These are phyloP conservation scores for Lucifuga dentata DNA, from an alignment of 2,113 vertebrate genomes.

Conservation along the genomic window DNA sequence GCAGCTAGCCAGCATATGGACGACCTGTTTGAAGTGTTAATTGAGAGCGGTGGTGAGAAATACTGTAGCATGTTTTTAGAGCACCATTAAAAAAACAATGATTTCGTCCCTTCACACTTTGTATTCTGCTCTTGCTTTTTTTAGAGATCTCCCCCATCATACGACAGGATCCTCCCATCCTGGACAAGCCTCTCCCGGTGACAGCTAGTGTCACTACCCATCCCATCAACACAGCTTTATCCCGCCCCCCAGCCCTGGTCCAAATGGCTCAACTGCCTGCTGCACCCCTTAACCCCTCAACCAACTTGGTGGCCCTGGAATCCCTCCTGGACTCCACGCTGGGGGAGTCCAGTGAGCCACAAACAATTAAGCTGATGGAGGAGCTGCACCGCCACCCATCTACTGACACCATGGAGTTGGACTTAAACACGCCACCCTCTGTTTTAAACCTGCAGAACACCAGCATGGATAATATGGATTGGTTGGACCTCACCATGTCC, in stretches of 20 bases:
- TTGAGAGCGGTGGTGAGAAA: slow-evolving; percentile 93
- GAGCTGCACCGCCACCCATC: slow-evolving; percentile 91
- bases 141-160: slow-evolving; percentile 93
- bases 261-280: slow-evolving; percentile 88
- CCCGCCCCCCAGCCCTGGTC: slow-evolving; percentile 91
- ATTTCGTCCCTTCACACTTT: background rate
- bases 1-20: slow-evolving; percentile 97
- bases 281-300: slow-evolving; percentile 79
- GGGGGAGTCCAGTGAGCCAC: slow-evolving; percentile 68
- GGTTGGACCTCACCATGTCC: slow-evolving; percentile 94
- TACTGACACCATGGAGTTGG: slow-evolving; percentile 87
- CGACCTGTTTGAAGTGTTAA: slow-evolving; percentile 97
- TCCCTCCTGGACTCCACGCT: slow-evolving; percentile 89
- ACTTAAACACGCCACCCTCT: slow-evolving; percentile 76
- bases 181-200: slow-evolving; percentile 91
- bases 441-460: slow-evolving; percentile 87
- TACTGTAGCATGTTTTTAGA: background rate
- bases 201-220: slow-evolving; percentile 95
- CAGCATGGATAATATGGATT: slow-evolving; percentile 95
- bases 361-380: slow-evolving; percentile 85
- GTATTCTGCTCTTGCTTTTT: slow-evolving; percentile 26
- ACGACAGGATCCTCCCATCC: slow-evolving; percentile 88
- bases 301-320: slow-evolving; percentile 84
- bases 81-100: background rate
- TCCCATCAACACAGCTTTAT: slow-evolving; percentile 91